Conservation (phyloP, 2,888 invertebrate species). For the Sphecodes monilicornis region DNA sequence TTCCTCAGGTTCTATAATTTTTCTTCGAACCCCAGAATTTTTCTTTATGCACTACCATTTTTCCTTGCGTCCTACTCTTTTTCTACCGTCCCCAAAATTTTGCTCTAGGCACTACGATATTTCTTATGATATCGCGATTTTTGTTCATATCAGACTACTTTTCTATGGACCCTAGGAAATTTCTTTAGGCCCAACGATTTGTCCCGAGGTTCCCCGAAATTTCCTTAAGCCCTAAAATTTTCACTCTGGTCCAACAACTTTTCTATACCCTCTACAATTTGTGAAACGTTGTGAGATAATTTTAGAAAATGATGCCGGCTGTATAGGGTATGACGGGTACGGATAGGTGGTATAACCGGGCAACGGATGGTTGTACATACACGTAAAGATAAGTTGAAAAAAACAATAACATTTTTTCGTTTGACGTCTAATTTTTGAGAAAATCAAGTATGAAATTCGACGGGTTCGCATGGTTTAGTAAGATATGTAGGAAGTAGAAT, state of each 20-base stretch:
- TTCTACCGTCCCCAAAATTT: no score
- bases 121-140: no score
- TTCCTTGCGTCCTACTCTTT: no score
- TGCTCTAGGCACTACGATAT: no score
- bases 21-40: neutral
- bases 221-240: neutral
- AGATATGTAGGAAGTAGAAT: neutral
- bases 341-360: neutral
- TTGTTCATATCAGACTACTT: no score
- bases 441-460: no score
- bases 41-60: no score
- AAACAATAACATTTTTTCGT: neutral
- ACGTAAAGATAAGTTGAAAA: neutral
- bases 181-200: no score
- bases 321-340: neutral
- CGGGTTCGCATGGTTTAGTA: no score
- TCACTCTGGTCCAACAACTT: neutral
- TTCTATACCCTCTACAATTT: neutral
- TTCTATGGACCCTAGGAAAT: no score
- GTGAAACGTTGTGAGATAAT: neutral
- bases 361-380: neutral
- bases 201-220: no score
- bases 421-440: no score
- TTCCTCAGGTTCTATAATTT: neutral
- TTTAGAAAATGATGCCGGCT: neutral